A percentile compares a stretch with the other conserved stretches of the same genome.
phyloP scores from a whole-genome alignment of 92 coral and sea anemone species.

The Ricordea florida region DNA sequence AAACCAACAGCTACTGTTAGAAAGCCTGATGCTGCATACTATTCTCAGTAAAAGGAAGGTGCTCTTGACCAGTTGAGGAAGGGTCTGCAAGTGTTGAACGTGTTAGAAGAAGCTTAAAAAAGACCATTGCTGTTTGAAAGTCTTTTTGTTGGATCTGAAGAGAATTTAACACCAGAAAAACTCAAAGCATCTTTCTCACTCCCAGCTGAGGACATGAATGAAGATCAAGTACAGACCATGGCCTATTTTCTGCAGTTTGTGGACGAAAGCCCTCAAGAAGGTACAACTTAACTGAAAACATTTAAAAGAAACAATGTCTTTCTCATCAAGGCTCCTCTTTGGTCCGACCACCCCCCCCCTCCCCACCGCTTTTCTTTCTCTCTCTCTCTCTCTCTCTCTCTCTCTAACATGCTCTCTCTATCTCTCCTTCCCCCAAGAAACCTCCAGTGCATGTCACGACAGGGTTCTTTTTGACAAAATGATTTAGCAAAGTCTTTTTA shows the following conservation, averaged over 20 bases:
- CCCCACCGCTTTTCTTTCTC: too few species aligned
- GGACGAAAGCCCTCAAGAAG: conserved; percentile 3
- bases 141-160: conserved; percentile 13
- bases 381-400: too few species aligned
- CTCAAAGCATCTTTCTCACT: conserved; percentile 3
- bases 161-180: background rate
- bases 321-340: too few species aligned
- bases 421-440: too few species aligned
- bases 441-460: too few species aligned
- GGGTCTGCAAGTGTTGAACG: conserved; percentile 5
- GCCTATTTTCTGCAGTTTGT: conserved; percentile 14
- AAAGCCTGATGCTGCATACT: conserved; percentile 38
- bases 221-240: conserved; percentile 5
- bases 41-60: conserved; percentile 31
- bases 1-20: conserved; percentile 11
- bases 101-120: conserved; percentile 20
- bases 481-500: background rate
- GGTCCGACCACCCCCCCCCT: too few species aligned
- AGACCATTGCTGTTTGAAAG: conserved; percentile 35
- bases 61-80: conserved; percentile 33
- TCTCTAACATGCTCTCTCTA: too few species aligned
- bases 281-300: background rate
- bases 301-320: too few species aligned
- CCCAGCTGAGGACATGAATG: background rate
- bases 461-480: too few species aligned